Conservation (phyloP, 2,888 invertebrate species). For the Plebejus melissa region DNA sequence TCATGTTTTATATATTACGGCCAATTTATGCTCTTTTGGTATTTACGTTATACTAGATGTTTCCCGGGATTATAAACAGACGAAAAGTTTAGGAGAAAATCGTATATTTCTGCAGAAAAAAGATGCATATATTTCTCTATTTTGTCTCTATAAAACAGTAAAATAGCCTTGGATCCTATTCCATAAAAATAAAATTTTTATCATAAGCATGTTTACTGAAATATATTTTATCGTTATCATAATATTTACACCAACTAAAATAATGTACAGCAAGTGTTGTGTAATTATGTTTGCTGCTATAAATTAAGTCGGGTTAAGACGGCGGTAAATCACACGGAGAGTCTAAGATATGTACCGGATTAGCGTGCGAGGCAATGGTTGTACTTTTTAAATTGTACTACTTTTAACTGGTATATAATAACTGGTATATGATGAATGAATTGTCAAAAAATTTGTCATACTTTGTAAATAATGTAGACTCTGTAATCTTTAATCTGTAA, state of each 20-base stretch:
- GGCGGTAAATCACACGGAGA: conserved; percentile 15
- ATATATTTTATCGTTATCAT: too few relatives aligned
- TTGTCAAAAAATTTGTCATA: too few relatives aligned
- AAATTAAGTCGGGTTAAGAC: conserved; percentile 17
- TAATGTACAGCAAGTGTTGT: conserved; percentile 1
- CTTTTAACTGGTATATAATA: too few relatives aligned
- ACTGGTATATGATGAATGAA: too few relatives aligned
- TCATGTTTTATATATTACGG: too few relatives aligned
- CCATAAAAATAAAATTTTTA: too few relatives aligned
- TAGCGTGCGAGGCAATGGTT: neutral
- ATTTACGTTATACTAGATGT: neutral
- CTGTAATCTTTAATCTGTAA: too few relatives aligned
- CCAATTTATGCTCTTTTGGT: too few relatives aligned
- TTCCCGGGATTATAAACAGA: neutral
- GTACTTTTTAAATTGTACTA: neutral
- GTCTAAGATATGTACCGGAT: conserved; percentile 24
- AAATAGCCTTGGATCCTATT: too few relatives aligned
- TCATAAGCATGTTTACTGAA: too few relatives aligned
- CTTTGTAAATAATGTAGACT: too few relatives aligned
- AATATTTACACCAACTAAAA: neutral
- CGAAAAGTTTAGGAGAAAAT: neutral
- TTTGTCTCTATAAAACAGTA: too few relatives aligned
- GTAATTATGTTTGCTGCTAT: conserved; percentile 18
- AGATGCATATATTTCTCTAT: neutral
- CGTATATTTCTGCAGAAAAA: neutral